Conservation (phyloP, 2,888 invertebrate species). For the Liopterus haemorrhoidalis region DNA sequence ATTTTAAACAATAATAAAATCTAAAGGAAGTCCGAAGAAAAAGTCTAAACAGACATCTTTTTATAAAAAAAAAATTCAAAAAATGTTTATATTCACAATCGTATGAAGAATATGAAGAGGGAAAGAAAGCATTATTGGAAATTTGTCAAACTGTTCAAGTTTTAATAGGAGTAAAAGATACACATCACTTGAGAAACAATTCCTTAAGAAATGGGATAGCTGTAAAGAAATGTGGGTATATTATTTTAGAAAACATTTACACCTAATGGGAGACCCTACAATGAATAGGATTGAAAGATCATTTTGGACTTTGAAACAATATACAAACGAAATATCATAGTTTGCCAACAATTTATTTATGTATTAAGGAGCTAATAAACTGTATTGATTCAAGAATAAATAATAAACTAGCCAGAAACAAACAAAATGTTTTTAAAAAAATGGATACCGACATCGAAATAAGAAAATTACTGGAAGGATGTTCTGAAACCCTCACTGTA, state of each 20-base stretch:
- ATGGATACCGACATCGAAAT: constrained; percentile 20
- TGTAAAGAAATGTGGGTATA: constrained; percentile 17
- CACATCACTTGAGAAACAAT: constrained; percentile 15
- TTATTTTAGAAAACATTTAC: constrained; percentile 21
- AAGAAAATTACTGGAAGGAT: constrained; percentile 18
- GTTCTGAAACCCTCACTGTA: constrained; percentile 19
- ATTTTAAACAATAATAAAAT: too few relatives aligned
- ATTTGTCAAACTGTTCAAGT: too few relatives aligned
- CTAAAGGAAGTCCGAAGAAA: too few relatives aligned
- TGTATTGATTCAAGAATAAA: constrained; percentile 17
- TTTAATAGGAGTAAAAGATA: constrained; percentile 15
- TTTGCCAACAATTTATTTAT: constrained; percentile 17
- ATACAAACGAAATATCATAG: constrained; percentile 15
- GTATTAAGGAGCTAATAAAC: constrained; percentile 16
- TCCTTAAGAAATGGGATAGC: constrained; percentile 23
- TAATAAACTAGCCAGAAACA: constrained; percentile 15
- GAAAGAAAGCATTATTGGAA: too few relatives aligned
- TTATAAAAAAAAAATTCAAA: too few relatives aligned
- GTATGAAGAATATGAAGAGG: too few relatives aligned
- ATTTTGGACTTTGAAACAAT: constrained; percentile 16
- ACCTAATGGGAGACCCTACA: constrained; percentile 13
- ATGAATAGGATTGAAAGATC: constrained; percentile 15
- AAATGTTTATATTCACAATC: too few relatives aligned
- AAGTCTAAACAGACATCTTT: too few relatives aligned
- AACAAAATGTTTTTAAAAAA: constrained; percentile 13